Percentiles rank a stretch among this genome's conserved stretches.
Conservation (phyloP, 2,797 vertebrate species). For the Gastrophryne carolinensis region DNA sequence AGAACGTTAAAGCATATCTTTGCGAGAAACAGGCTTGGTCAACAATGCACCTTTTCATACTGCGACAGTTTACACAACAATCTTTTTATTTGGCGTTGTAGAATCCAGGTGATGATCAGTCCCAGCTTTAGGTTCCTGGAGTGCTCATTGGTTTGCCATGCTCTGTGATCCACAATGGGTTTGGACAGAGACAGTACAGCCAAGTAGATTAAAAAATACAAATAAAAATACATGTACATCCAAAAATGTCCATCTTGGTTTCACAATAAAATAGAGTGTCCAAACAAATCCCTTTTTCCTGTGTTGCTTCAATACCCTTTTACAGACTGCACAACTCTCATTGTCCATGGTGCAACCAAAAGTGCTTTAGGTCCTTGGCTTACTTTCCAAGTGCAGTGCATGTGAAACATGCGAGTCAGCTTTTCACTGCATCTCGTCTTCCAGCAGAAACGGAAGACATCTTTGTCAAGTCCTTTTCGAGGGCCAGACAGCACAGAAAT, state of each 20-base stretch:
- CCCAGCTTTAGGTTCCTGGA: constrained; percentile 13
- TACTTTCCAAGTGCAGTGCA: background rate
- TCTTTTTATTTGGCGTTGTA: constrained; percentile 1
- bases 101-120: constrained; percentile 2
- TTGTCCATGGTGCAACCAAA: constrained; percentile 15
- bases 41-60: background rate
- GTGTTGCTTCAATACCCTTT: constrained; percentile 14
- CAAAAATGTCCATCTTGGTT: constrained; percentile 12
- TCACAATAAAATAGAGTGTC: constrained; percentile 8
- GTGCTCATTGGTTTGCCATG: background rate
- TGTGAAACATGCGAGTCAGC: constrained; percentile 31
- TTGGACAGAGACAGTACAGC: constrained; percentile 16
- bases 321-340: background rate
- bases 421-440: constrained; percentile 56
- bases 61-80: constrained; percentile 2
- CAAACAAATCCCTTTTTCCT: constrained; percentile 42
- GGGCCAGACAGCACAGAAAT: constrained; percentile 39
- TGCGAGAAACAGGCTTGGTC: constrained; percentile 13
- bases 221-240: constrained; percentile 48
- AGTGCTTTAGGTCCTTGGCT: constrained; percentile 8
- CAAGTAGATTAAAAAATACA: constrained; percentile 24
- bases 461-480: constrained; percentile 55
- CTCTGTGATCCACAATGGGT: constrained; percentile 1
- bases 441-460: constrained; percentile 58
- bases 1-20: constrained; percentile 31